Evolutionary conservation across 1,140 invertebrate species (phyloP).

Genomic region (Lethrus apterus): DNA sequence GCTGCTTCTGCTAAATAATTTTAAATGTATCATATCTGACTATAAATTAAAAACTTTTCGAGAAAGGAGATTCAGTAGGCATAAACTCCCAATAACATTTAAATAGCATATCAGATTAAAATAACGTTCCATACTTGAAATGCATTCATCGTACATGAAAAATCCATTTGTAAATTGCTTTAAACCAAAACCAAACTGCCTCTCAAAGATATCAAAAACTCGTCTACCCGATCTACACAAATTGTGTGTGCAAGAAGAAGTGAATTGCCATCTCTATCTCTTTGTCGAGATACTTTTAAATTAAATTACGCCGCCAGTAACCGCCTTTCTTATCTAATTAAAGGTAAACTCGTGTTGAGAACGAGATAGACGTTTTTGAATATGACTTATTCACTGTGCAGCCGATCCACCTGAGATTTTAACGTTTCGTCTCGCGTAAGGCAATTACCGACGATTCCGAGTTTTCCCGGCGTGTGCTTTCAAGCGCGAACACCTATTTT

Average conservation of each 20-base stretch:
- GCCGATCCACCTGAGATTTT: slow-evolving; percentile 5
- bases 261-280: background rate
- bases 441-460: background rate
- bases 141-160: slow-evolving; percentile 8
- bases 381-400: slow-evolving; percentile 3
- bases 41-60: too few relatives aligned
- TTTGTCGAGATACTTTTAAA: background rate
- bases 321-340: slow-evolving; percentile 5
- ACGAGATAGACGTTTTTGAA: background rate
- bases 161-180: slow-evolving; percentile 13
- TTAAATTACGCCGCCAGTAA: background rate
- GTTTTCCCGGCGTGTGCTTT: slow-evolving; percentile 3
- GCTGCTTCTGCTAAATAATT: too few relatives aligned
- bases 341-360: slow-evolving; percentile 2
- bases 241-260: background rate
- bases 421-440: slow-evolving; percentile 2
- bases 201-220: slow-evolving; percentile 5
- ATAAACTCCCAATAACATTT: too few relatives aligned
- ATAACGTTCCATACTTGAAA: too few relatives aligned
- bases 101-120: too few relatives aligned
- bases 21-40: too few relatives aligned
- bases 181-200: slow-evolving; percentile 7
- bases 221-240: background rate
- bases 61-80: too few relatives aligned
- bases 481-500: slow-evolving; percentile 9